phyloP scores from a whole-genome alignment of 2,888 invertebrate genomes.

The Lysandra bellargus region DNA sequence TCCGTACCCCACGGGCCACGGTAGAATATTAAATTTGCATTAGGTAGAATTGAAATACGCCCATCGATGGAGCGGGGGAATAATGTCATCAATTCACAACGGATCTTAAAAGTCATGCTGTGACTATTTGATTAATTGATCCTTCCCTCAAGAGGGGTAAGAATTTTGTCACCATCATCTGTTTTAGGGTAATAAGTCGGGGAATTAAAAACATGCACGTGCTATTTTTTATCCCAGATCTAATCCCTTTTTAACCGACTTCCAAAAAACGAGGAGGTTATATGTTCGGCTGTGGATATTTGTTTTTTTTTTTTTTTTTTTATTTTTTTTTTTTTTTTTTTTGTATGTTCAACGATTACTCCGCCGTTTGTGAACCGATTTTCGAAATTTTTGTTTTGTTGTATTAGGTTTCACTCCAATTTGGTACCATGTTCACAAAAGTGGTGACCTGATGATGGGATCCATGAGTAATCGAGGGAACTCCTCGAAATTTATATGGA shows the following conservation, averaged over 20 bases:
- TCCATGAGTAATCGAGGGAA: too few species aligned
- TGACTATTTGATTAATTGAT: slow-evolving; percentile 78
- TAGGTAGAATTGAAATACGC: slow-evolving; percentile 78
- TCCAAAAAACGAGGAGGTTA: too few species aligned
- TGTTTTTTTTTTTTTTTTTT: too few species aligned
- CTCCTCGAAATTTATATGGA: too few species aligned
- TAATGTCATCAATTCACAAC: slow-evolving; percentile 73
- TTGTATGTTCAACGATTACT: too few species aligned
- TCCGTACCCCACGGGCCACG: slow-evolving; percentile 56
- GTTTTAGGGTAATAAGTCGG: slow-evolving; percentile 31
- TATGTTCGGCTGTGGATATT: too few species aligned
- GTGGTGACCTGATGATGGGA: too few species aligned
- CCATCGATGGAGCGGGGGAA: slow-evolving; percentile 73
- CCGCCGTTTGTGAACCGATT: too few species aligned
- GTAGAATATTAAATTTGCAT: slow-evolving; percentile 80
- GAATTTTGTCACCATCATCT: slow-evolving; percentile 48
- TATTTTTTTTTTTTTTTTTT: too few species aligned
- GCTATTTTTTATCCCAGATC: background rate
- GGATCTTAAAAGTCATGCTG: slow-evolving; percentile 70
- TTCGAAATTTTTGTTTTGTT: too few species aligned
- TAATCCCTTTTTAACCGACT: background rate
- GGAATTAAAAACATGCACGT: slow-evolving; percentile 19
- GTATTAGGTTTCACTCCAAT: too few species aligned
- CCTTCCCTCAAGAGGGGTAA: slow-evolving; percentile 55
- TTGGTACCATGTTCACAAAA: too few species aligned